A percentile compares a stretch with the other conserved stretches of the same genome.
phyloP scores from a whole-genome alignment of 2,888 invertebrate genomes.

The Rhimphoctona megacephalus region DNA sequence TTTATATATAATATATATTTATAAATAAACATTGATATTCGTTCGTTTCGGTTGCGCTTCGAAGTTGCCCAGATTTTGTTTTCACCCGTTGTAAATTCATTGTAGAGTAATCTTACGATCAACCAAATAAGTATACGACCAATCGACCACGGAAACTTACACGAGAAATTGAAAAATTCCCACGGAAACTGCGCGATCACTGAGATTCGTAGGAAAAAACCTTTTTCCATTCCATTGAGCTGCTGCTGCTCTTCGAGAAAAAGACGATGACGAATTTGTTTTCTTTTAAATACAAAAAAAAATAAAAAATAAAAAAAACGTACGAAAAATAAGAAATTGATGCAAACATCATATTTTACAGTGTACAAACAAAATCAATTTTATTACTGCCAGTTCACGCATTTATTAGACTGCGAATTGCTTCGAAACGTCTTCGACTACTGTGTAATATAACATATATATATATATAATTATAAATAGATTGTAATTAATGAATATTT shows the following conservation, averaged over 20 bases:
- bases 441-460: slow-evolving; percentile 7
- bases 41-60: slow-evolving; percentile 40
- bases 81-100: slow-evolving; percentile 79
- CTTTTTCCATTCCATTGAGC: slow-evolving; percentile 77
- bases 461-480: slow-evolving; percentile 8
- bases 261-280: slow-evolving; percentile 68
- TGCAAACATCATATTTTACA: slow-evolving; percentile 36
- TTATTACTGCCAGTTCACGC: slow-evolving; percentile 16
- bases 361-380: slow-evolving; percentile 16
- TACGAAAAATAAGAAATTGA: neutral
- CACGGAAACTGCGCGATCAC: slow-evolving; percentile 73
- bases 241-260: slow-evolving; percentile 80
- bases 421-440: slow-evolving; percentile 52
- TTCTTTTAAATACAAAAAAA: no score
- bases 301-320: no score
- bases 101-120: slow-evolving; percentile 82
- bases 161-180: slow-evolving; percentile 76
- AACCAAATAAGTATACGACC: slow-evolving; percentile 81
- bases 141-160: slow-evolving; percentile 77
- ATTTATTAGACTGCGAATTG: slow-evolving; percentile 50
- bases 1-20: neutral
- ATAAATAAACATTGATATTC: slow-evolving; percentile 35
- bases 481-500: slow-evolving; percentile 28
- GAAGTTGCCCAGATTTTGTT: slow-evolving; percentile 45
- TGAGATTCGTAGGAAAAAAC: slow-evolving; percentile 78